Conservation (phyloP, 2,113 vertebrate genomes). For the Corythaixoides concolor region DNA sequence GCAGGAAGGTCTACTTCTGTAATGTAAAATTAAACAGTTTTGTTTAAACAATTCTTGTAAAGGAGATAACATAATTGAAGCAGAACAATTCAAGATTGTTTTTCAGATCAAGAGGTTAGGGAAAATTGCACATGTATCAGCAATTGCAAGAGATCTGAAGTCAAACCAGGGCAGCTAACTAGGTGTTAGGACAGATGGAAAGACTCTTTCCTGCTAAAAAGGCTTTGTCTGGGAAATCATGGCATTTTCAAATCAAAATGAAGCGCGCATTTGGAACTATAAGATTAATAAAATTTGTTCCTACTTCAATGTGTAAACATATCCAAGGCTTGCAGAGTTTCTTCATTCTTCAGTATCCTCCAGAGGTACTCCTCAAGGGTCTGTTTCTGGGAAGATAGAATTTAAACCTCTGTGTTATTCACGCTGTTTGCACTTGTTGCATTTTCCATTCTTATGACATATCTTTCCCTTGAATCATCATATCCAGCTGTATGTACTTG, state of each 20-base stretch:
- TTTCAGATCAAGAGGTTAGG: background rate
- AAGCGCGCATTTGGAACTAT: background rate
- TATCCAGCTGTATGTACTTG: background rate
- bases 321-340: background rate
- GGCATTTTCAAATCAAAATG: background rate
- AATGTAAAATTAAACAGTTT: background rate
- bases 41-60: background rate
- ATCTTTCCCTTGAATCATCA: background rate
- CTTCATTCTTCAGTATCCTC: background rate
- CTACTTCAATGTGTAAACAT: background rate
- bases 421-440: background rate
- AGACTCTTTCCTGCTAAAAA: background rate
- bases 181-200: background rate
- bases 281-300: background rate
- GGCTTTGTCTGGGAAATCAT: background rate
- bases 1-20: background rate
- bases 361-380: background rate
- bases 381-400: background rate
- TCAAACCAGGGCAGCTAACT: background rate
- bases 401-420: background rate
- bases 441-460: background rate
- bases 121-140: background rate
- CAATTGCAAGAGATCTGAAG: background rate
- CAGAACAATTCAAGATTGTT: background rate
- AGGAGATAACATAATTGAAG: background rate